Percentiles rank a stretch among this genome's conserved stretches.
Evolutionary conservation across 1,140 invertebrate species (phyloP).

Genomic region (Hylyphantes graminicola): DNA sequence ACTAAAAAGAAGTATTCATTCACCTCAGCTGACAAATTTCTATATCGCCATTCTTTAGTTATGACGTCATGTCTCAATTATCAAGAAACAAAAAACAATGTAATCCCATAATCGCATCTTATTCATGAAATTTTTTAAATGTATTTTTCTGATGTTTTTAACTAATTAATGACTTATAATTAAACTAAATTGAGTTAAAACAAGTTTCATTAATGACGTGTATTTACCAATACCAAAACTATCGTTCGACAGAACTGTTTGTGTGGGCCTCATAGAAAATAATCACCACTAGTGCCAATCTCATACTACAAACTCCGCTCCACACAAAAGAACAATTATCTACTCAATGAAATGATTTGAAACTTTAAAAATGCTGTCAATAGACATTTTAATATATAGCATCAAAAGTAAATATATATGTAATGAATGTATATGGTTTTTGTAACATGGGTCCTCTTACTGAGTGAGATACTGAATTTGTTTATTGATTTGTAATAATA

Average conservation of each 20-base stretch:
- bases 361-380: constrained; percentile 6
- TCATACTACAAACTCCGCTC: constrained; percentile 37
- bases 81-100: no score
- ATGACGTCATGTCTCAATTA: no score
- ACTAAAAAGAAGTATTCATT: no score
- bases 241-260: neutral
- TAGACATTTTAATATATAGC: constrained; percentile 26
- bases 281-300: constrained; percentile 56
- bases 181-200: no score
- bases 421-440: constrained; percentile 48
- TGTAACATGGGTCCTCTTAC: constrained; percentile 39
- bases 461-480: constrained; percentile 55
- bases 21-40: no score
- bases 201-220: no score
- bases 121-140: no score
- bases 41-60: no score
- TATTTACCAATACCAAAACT: neutral
- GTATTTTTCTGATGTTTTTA: no score
- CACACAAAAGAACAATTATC: constrained; percentile 37
- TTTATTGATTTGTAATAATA: constrained; percentile 59
- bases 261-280: neutral
- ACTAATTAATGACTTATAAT: no score
- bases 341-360: constrained; percentile 25
- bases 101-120: no score
- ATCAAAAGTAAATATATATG: constrained; percentile 14